Conservation (phyloP, 2,113 vertebrate genomes). For the Heterotis niloticus region DNA sequence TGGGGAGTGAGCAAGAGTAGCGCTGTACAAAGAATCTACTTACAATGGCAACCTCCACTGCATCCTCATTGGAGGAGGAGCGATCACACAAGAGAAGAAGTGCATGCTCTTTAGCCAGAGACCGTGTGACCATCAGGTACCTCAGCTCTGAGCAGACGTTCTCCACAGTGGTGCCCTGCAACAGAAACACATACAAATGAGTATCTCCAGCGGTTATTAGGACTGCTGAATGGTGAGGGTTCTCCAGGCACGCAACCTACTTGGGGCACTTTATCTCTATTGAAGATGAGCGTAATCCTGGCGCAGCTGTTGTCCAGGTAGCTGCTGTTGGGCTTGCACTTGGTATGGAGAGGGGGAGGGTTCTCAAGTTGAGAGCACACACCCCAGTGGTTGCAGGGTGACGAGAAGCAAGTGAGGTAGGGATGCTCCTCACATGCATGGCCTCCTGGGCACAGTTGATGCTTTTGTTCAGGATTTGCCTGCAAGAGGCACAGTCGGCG, state of each 20-base stretch:
- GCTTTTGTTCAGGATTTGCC: constrained; percentile 40
- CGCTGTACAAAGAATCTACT: no score
- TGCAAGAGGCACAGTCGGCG: constrained; percentile 75
- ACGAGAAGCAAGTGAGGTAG: constrained; percentile 79
- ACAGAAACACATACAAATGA: no score
- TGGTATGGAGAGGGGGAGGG: constrained; percentile 57
- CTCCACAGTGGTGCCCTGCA: constrained; percentile 86
- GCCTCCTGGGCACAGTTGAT: constrained; percentile 66
- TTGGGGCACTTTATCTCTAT: constrained; percentile 78
- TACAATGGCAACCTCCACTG: constrained; percentile 77
- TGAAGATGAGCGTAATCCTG: constrained; percentile 83
- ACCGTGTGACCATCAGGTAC: constrained; percentile 75
- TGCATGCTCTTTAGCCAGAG: constrained; percentile 73
- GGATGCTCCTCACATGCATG: constrained; percentile 73
- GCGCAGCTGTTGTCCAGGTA: constrained; percentile 83
- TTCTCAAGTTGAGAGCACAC: constrained; percentile 71
- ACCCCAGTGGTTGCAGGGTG: constrained; percentile 80
- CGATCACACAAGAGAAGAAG: constrained; percentile 84
- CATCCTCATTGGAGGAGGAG: constrained; percentile 68
- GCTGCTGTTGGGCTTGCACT: constrained; percentile 75
- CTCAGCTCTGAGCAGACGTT: constrained; percentile 85
- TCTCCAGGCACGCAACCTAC: constrained; percentile 50
- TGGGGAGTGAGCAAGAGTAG: no score
- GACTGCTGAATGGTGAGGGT: not conserved
- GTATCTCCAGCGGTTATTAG: no score